phyloP scores from a whole-genome alignment of 2,113 vertebrate genomes.

The Gambusia affinis region DNA sequence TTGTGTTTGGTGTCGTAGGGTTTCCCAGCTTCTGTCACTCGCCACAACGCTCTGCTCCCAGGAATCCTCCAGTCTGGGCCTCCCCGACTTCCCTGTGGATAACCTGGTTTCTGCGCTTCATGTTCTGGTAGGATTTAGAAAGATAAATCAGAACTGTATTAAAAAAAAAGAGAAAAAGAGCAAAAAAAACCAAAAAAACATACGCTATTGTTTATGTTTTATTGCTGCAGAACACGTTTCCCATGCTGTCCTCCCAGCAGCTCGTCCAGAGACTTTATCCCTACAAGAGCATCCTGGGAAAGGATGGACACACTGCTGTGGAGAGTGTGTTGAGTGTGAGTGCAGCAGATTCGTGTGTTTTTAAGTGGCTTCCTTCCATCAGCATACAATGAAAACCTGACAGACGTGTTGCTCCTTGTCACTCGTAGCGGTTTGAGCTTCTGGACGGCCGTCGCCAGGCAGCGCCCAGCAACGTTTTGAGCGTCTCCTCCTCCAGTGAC shows the following conservation, averaged over 20 bases:
- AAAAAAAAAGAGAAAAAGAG: no score
- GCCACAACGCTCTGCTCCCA: slow-evolving; percentile 94
- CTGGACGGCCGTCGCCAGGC: slow-evolving; percentile 73
- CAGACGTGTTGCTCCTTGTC: not conserved
- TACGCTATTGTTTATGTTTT: not conserved
- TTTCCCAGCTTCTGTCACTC: slow-evolving; percentile 93
- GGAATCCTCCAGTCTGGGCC: slow-evolving; percentile 89
- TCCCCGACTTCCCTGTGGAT: slow-evolving; percentile 97
- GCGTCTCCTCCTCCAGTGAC: slow-evolving; percentile 69
- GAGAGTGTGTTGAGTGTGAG: slow-evolving; percentile 88
- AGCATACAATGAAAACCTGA: not conserved
- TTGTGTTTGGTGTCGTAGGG: slow-evolving; percentile 70
- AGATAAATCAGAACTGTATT: not conserved
- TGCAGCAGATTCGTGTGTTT: not conserved
- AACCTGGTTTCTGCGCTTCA: slow-evolving; percentile 86
- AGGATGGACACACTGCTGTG: slow-evolving; percentile 90
- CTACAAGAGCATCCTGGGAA: slow-evolving; percentile 86
- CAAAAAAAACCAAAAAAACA: not conserved
- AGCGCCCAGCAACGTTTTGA: slow-evolving; percentile 72
- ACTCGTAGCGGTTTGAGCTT: slow-evolving; percentile 89
- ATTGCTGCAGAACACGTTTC: slow-evolving; percentile 85
- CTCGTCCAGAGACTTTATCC: slow-evolving; percentile 90
- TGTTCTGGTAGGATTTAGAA: slow-evolving; percentile 84
- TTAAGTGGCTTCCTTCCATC: not conserved
- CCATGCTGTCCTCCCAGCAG: slow-evolving; percentile 87